These are phyloP conservation scores for Agrochola lychnidis DNA, from an alignment of 2,888 invertebrate species.

Conservation along the genomic window DNA sequence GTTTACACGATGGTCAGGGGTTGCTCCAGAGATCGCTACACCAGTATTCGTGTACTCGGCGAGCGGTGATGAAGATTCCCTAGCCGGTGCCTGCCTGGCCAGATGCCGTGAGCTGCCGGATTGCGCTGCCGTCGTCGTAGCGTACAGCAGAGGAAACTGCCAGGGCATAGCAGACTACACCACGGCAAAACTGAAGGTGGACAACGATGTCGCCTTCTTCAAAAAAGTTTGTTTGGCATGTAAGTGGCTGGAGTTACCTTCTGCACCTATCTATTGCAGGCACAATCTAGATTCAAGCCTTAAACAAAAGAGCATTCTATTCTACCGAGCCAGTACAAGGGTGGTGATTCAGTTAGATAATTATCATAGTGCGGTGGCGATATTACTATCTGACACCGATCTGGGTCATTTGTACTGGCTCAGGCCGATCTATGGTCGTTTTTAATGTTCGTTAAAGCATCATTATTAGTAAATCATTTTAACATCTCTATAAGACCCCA, in stretches of 20 bases:
- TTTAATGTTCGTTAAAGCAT: background rate
- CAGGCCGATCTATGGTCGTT: background rate
- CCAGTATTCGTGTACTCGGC: conserved; percentile 88
- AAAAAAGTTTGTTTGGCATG: conserved; percentile 92
- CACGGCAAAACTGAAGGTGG: conserved; percentile 78
- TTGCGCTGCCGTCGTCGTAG: conserved; percentile 87
- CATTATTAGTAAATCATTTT: background rate
- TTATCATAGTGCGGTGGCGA: background rate
- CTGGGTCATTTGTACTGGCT: background rate
- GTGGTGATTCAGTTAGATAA: background rate
- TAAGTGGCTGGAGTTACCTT: conserved; percentile 66
- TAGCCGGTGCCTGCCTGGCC: conserved; percentile 84
- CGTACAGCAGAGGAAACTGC: conserved; percentile 87
- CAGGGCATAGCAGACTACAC: conserved; percentile 81
- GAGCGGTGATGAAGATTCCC: conserved; percentile 85
- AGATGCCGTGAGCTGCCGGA: conserved; percentile 86
- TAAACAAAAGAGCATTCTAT: background rate
- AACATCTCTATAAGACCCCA: background rate
- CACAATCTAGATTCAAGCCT: background rate
- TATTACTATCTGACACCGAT: background rate
- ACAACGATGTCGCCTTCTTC: conserved; percentile 92
- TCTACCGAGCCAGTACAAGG: background rate
- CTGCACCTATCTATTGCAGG: background rate
- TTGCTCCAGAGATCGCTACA: conserved; percentile 79
- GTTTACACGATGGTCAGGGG: conserved; percentile 85